phyloP scores from a whole-genome alignment of 2,113 vertebrate genomes.

The Ageneiosus marmoratus region DNA sequence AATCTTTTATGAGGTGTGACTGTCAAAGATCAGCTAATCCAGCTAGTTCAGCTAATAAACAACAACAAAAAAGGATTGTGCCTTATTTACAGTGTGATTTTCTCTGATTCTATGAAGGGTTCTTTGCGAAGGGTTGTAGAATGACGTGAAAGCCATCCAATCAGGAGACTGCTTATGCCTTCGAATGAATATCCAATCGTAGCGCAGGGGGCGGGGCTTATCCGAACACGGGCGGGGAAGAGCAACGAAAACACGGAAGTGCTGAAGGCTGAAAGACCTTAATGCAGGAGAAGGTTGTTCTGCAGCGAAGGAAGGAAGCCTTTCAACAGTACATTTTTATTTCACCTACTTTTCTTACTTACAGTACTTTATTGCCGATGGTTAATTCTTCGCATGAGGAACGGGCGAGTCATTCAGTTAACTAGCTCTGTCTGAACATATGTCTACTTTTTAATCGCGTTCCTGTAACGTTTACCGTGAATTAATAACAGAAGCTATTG shows the following conservation, averaged over 20 bases:
- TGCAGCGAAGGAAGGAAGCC: not conserved
- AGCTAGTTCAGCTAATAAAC: no score
- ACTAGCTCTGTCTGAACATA: not conserved
- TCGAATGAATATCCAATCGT: not conserved
- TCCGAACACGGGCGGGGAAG: slow-evolving; percentile 1
- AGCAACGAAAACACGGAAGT: slow-evolving; percentile 13
- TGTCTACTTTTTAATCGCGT: not conserved
- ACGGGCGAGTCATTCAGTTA: not conserved
- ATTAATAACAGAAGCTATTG: not conserved
- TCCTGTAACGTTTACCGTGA: not conserved
- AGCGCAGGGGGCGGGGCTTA: not conserved
- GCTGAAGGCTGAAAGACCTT: not conserved
- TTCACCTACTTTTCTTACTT: no score
- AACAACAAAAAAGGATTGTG: no score
- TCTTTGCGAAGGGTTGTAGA: not conserved
- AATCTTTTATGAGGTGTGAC: no score
- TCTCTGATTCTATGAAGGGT: no score
- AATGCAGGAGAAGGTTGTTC: not conserved
- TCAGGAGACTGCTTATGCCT: not conserved
- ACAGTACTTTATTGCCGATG: not conserved
- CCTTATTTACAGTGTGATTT: no score
- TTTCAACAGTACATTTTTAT: no score
- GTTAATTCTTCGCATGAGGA: not conserved
- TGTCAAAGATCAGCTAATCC: no score
- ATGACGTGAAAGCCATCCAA: not conserved